Conservation (phyloP, 2,888 invertebrate genomes). For the Dusona sp. region DNA sequence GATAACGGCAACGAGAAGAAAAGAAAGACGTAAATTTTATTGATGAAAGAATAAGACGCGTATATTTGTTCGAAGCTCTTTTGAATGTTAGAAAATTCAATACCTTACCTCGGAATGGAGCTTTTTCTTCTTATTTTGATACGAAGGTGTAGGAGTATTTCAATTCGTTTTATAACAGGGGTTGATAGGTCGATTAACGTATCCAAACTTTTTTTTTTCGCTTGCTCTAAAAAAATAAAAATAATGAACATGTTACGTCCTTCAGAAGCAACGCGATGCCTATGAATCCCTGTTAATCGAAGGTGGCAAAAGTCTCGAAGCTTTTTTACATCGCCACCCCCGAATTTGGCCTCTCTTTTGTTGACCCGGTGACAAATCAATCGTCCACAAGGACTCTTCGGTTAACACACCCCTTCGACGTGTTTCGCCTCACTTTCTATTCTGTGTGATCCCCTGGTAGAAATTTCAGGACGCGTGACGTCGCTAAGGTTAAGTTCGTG, state of each 20-base stretch:
- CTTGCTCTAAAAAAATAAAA: not conserved
- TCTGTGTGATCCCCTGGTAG: constrained; percentile 78
- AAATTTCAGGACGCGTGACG: constrained; percentile 81
- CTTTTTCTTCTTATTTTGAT: not conserved
- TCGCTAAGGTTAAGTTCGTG: constrained; percentile 81
- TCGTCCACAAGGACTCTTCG: constrained; percentile 18
- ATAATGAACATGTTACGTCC: not conserved
- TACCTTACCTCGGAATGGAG: not conserved
- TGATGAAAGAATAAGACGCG: constrained; percentile 37
- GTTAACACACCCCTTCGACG: constrained; percentile 35
- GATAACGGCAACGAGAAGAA: constrained; percentile 52
- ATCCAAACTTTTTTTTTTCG: constrained; percentile 20
- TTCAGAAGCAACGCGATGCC: constrained; percentile 15
- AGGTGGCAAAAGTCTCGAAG: constrained; percentile 80
- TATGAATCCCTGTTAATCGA: constrained; percentile 79
- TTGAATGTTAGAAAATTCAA: not conserved
- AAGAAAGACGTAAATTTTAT: constrained; percentile 18
- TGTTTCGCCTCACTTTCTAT: constrained; percentile 23
- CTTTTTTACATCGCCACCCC: constrained; percentile 78
- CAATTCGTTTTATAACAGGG: constrained; percentile 34
- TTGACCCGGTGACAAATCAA: constrained; percentile 30
- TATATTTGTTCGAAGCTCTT: not conserved
- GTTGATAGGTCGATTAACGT: constrained; percentile 17
- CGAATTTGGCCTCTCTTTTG: constrained; percentile 15
- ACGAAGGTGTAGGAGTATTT: not conserved